Evolutionary conservation across 1,140 invertebrate genomes (phyloP), one percentile per base, ranked within the genome.

Genomic region (Meteorus sp.): DNA sequence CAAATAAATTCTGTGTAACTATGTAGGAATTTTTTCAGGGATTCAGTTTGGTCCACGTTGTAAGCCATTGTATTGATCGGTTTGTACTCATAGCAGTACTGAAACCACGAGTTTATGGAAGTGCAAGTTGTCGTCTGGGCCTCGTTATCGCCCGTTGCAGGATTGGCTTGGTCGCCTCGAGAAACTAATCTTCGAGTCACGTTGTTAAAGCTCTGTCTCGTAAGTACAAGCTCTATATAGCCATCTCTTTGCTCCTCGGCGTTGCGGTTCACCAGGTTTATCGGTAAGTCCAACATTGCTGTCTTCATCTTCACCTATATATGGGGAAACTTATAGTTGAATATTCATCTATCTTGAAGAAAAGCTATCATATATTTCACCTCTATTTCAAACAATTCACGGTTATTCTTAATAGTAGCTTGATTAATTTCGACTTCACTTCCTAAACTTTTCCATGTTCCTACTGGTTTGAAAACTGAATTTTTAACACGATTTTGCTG

Each of bases 61-160:
- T 78, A 76, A 33, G 77, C 73, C 17, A 77, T 82, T 63, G 72
- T 63, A 59, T 69, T 59, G 31, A 66, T 62, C 2, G 63, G 56
- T 53, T 64, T 31, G 48, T 65, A 64, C 61, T 78, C 71, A 51
- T 81, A 81, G 9, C 63, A 62, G 62, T 83, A 84, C 53, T 91
- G 88, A 1, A 85, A 86, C 82, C 85, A 87, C 37, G 83, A 79
- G 73, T 89, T 88, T 54, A 82, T 78, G 7, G 84, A 84, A 72
- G 85, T 86, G 52, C 77, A 80, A 17, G 85, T 82, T 39, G 77
- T 77, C 1, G 89, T 91, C 77, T 91, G 89, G 53, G 84, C 84
- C 61, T 82, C 76, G 35, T 76, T 76, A 13, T 79, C 66, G 9
- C 73, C 59, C 20, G 67, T 72, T 0, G 81, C 74, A 5, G 83